Conservation (phyloP, 2,113 vertebrate species). For the Upupa epops region DNA sequence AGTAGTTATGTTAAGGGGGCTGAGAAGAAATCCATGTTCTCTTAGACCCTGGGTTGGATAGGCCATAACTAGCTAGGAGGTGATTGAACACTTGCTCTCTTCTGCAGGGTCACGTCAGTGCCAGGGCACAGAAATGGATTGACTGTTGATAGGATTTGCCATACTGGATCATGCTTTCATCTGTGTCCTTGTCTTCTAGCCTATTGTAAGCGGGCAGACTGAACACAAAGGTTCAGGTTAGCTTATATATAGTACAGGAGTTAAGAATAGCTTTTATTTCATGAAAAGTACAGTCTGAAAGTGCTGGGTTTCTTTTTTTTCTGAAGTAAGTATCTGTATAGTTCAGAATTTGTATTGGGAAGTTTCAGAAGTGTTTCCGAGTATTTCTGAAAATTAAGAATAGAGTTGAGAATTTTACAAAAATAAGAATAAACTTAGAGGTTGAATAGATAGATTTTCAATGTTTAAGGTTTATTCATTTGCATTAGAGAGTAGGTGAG, state of each 20-base stretch:
- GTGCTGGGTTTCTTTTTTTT: neutral
- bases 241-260: neutral
- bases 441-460: neutral
- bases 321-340: neutral
- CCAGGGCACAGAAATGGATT: slow-evolving; percentile 6
- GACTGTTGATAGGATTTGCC: slow-evolving; percentile 63
- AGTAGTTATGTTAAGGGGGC: neutral
- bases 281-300: neutral
- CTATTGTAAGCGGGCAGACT: neutral
- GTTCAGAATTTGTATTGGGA: neutral
- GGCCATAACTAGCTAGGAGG: neutral
- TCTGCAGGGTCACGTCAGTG: slow-evolving; percentile 2
- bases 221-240: slow-evolving; percentile 46
- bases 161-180: slow-evolving; percentile 17
- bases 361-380: neutral
- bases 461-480: neutral
- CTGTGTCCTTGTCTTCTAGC: neutral
- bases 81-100: neutral
- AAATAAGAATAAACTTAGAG: neutral
- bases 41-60: neutral
- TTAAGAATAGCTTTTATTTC: neutral
- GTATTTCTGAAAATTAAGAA: neutral
- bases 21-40: neutral
- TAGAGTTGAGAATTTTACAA: neutral
- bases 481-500: neutral